Evolutionary conservation across 2,888 invertebrate genomes (phyloP).

Genomic region (Lordiphosa andalusiaca): DNA sequence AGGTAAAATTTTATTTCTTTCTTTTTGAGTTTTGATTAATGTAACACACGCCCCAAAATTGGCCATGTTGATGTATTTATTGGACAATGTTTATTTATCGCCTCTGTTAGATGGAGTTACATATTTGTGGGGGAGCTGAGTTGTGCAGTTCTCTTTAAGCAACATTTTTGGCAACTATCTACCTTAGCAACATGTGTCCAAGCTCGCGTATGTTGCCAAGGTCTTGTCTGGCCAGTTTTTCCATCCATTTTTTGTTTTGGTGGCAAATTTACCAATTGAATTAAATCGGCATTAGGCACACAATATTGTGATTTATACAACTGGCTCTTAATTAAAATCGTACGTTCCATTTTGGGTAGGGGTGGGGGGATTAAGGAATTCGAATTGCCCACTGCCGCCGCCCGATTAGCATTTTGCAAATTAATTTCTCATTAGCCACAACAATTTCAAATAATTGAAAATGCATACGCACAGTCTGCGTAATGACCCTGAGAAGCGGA

Average conservation of each 20-base stretch:
- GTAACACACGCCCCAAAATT: conserved; percentile 47
- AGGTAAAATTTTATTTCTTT: conserved; percentile 33
- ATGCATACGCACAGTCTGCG: conserved; percentile 46
- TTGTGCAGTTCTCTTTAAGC: background rate
- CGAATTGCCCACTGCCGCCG: conserved; percentile 31
- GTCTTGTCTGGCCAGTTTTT: background rate
- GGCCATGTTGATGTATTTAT: conserved; percentile 48
- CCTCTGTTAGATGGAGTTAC: conserved; percentile 1
- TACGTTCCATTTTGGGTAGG: background rate
- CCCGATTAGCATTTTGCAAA: conserved; percentile 58
- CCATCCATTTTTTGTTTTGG: conserved; percentile 13
- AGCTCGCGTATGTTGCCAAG: conserved; percentile 7
- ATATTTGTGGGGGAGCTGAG: conserved; percentile 1
- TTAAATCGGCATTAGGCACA: conserved; percentile 43
- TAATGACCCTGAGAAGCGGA: conserved; percentile 15
- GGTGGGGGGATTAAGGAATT: conserved; percentile 28
- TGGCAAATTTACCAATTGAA: conserved; percentile 18
- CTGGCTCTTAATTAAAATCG: conserved; percentile 33
- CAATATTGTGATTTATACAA: conserved; percentile 24
- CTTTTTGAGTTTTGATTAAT: conserved; percentile 47
- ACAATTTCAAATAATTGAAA: conserved; percentile 57
- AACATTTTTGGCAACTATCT: too few relatives aligned
- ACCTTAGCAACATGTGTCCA: conserved; percentile 6
- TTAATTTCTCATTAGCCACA: conserved; percentile 64
- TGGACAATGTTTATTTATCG: conserved; percentile 42